A percentile compares a stretch with the other conserved stretches of the same genome.
Conservation (phyloP, 2,797 vertebrate species). For the Malacoraja senta region DNA sequence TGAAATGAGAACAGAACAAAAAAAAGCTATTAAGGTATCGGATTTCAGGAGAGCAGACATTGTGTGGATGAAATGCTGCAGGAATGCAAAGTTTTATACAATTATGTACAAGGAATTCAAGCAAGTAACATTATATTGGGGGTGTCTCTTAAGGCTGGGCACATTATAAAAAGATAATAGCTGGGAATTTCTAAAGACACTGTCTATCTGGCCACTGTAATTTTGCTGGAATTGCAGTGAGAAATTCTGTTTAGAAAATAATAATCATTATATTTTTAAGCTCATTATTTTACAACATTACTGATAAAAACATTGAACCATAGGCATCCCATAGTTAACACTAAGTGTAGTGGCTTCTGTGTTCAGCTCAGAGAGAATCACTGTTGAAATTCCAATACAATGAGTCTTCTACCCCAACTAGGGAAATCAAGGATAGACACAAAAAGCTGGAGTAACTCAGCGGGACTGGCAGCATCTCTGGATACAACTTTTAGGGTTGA, state of each 20-base stretch:
- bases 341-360: not conserved
- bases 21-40: slow-evolving; percentile 4
- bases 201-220: not conserved
- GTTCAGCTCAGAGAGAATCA: not conserved
- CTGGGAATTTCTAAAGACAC: not conserved
- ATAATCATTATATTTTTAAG: not conserved
- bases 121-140: slow-evolving; percentile 3
- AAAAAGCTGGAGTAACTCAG: too few relatives aligned
- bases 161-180: not conserved
- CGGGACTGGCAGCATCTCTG: too few relatives aligned
- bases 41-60: not conserved
- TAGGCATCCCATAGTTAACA: not conserved
- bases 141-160: not conserved
- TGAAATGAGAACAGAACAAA: slow-evolving; percentile 8
- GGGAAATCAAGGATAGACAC: too few relatives aligned
- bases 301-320: not conserved
- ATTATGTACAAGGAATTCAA: slow-evolving; percentile 21
- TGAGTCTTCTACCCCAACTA: too few relatives aligned
- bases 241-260: not conserved
- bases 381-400: not conserved
- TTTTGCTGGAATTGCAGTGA: not conserved
- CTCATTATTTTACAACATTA: not conserved
- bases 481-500: too few relatives aligned
- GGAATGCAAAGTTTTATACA: slow-evolving; percentile 13
- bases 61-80: not conserved